phyloP scores from a whole-genome alignment of 2,797 vertebrate genomes.

The Semaprochilodus insignis region DNA sequence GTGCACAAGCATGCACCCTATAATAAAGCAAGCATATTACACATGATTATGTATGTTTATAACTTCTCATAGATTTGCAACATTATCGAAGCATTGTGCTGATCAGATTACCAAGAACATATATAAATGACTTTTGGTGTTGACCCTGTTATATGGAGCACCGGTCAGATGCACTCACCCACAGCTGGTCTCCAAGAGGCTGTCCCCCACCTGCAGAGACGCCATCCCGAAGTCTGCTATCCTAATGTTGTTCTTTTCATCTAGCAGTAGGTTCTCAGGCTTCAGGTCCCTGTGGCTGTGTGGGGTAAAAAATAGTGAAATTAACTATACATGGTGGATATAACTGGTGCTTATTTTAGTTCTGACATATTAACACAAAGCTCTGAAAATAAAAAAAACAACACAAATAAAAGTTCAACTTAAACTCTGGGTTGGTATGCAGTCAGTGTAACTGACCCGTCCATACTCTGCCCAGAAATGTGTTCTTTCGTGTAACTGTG shows the following conservation, averaged over 20 bases:
- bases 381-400: too few species aligned
- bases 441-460: too few species aligned
- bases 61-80: neutral
- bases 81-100: slow-evolving; percentile 2
- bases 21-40: neutral
- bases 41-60: neutral
- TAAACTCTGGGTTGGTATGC: too few species aligned
- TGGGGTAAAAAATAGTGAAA: neutral
- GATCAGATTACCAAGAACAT: neutral
- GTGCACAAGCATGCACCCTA: neutral
- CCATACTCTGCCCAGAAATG: too few species aligned
- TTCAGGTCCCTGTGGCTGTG: slow-evolving; percentile 91
- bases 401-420: too few species aligned
- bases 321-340: neutral
- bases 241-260: slow-evolving; percentile 92
- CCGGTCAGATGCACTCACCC: slow-evolving; percentile 77
- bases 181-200: slow-evolving; percentile 91
- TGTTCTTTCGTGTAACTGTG: too few species aligned
- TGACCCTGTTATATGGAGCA: neutral
- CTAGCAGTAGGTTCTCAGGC: slow-evolving; percentile 89
- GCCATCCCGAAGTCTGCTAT: slow-evolving; percentile 93
- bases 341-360: too few species aligned
- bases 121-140: slow-evolving; percentile 9
- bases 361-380: neutral
- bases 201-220: slow-evolving; percentile 92